Base-by-base conservation (phyloP, 2,888 invertebrate genomes). In the Athetis lepigone region DNA sequence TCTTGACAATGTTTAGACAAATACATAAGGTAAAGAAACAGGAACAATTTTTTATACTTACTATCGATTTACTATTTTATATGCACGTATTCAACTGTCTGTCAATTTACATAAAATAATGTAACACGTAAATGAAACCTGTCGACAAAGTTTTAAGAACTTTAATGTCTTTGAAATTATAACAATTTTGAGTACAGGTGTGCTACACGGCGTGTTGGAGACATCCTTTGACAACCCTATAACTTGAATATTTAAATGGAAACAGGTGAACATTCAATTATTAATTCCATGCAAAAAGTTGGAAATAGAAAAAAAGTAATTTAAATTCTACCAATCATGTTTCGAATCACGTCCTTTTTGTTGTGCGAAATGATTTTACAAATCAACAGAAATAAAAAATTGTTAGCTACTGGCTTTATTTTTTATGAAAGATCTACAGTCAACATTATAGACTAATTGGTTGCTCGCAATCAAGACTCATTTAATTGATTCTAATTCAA, bases 401-500 rank as follows among this genome's bases (percentile, higher is more conserved):
- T 1, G 4, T 36, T 45, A 36, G 51, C 52, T 39, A 51, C 57
- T 58, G 42, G 21, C 7, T 54, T 49, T 27, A 25, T 37, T 70
- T 70, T 68, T 74, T 74, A 36, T 52, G 23, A 52, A 70, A 50
- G 39, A 54, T 50, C 19, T 39, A 23, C 42, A 52, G 66, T 72
- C 49, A 54, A 19, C 36, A 7, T 45, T 27, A 50, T 50, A 9
- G 37, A 62, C 23, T 75, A 62, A 75, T 70, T 70, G 39, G n/a
- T 47, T 52, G 55, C 49, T 56, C 16, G 39, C 63, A 70, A 71
- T 71, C 47, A 51, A 36, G 37, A 49, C 27, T 49, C 36, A 39
- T 4, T 27, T 43, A 75, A 70, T 70, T 62, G 62, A 52, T 62
- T 70, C 45, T 56, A 56, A 70, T 75, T 70, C 23, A 39, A 43